phyloP scores from a whole-genome alignment of 2,888 invertebrate genomes.

The Chirona hameri region DNA sequence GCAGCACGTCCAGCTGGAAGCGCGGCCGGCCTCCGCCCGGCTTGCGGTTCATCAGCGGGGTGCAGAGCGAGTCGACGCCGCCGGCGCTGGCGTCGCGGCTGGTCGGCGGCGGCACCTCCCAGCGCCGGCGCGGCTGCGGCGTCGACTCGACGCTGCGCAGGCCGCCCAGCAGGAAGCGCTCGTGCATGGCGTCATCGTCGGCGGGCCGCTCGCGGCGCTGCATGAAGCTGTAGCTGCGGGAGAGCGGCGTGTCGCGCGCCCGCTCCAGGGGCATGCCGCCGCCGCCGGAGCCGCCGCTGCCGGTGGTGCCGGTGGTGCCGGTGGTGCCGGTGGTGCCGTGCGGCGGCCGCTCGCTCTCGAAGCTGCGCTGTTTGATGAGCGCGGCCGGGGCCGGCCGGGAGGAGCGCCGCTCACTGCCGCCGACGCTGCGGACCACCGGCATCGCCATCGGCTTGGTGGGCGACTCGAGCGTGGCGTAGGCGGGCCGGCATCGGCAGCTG shows the following conservation, averaged over 20 bases:
- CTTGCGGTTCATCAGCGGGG: constrained; percentile 43
- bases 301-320: constrained; percentile 31
- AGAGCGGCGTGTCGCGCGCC: constrained; percentile 38
- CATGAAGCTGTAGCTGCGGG: constrained; percentile 58
- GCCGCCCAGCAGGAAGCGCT: constrained; percentile 61
- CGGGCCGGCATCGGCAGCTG: constrained; percentile 12
- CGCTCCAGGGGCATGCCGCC: constrained; percentile 35
- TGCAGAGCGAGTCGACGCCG: constrained; percentile 42
- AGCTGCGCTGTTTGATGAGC: constrained; percentile 29
- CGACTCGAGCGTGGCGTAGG: constrained; percentile 44
- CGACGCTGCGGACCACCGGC: neutral
- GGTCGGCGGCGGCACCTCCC: constrained; percentile 36
- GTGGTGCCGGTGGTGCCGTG: neutral
- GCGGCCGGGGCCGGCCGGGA: constrained; percentile 24
- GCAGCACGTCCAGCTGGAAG: constrained; percentile 4
- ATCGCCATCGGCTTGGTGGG: constrained; percentile 40
- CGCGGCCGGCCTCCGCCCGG: constrained; percentile 39
- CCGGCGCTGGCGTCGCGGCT: constrained; percentile 37
- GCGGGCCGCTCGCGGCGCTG: constrained; percentile 46
- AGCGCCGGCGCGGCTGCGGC: constrained; percentile 49
- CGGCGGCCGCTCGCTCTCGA: constrained; percentile 13
- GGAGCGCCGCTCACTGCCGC: constrained; percentile 25
- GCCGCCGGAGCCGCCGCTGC: constrained; percentile 32
- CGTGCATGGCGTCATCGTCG: constrained; percentile 72
- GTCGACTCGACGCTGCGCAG: constrained; percentile 62